These are phyloP conservation scores for Folsomia manolachei DNA, from an alignment of 2,888 invertebrate species.

Conservation along the genomic window DNA sequence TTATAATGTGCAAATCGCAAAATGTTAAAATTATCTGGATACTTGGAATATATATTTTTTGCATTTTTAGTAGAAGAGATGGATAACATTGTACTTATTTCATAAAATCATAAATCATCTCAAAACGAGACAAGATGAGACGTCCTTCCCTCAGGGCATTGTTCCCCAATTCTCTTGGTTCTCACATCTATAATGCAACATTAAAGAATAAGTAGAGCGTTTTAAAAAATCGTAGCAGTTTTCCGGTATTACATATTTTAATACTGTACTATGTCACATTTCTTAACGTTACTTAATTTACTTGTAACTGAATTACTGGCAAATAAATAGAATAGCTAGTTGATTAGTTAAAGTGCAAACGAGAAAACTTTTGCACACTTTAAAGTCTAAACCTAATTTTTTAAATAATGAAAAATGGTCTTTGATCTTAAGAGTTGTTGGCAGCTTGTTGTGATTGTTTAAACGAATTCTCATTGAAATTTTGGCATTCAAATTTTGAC, in stretches of 20 bases:
- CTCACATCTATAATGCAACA: background rate
- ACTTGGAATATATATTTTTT: background rate
- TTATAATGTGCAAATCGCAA: background rate
- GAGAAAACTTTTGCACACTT: no score
- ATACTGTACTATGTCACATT: no score
- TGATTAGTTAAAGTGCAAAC: no score
- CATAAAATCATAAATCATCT: conserved; percentile 43
- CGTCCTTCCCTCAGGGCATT: conserved; percentile 47
- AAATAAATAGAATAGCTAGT: no score
- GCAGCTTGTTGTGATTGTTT: background rate
- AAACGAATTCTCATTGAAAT: background rate
- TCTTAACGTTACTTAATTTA: no score
- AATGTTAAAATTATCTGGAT: background rate
- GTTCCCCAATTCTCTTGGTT: background rate
- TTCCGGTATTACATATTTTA: no score
- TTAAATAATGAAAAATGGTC: no score
- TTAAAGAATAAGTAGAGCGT: background rate
- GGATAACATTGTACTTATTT: background rate
- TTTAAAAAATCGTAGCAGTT: background rate
- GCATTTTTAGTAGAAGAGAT: background rate
- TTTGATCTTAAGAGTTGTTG: no score
- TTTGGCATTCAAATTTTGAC: background rate
- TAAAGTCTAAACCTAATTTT: no score
- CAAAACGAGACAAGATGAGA: conserved; percentile 47
- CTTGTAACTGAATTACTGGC: no score